Evolutionary conservation across 2,888 invertebrate genomes (phyloP).

Genomic region (Cartodere bifasciata): DNA sequence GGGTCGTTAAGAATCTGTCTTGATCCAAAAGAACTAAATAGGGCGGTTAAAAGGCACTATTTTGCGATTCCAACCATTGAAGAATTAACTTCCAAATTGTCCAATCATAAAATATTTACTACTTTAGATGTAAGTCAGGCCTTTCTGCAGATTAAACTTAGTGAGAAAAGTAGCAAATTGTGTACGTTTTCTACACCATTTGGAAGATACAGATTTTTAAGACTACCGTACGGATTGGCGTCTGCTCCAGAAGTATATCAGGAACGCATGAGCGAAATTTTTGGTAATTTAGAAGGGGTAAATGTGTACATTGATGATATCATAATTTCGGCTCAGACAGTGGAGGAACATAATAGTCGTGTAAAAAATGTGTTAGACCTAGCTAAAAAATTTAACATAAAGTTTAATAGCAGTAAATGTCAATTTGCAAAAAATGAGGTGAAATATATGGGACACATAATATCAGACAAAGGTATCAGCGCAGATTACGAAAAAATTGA

Average conservation of each 20-base stretch:
- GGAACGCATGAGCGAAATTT: slow-evolving; percentile 12
- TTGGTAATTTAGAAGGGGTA: slow-evolving; percentile 10
- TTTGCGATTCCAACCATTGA: slow-evolving; percentile 4
- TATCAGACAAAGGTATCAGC: slow-evolving; percentile 15
- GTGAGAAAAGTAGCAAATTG: slow-evolving; percentile 5
- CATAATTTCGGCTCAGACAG: slow-evolving; percentile 9
- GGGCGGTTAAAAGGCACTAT: slow-evolving; percentile 3
- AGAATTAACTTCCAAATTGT: no score
- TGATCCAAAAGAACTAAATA: slow-evolving; percentile 6
- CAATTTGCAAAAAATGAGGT: slow-evolving; percentile 13
- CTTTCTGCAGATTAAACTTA: slow-evolving; percentile 8
- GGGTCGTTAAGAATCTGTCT: slow-evolving; percentile 1
- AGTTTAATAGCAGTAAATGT: slow-evolving; percentile 17
- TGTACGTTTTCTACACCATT: slow-evolving; percentile 8
- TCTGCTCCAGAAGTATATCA: slow-evolving; percentile 12
- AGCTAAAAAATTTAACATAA: slow-evolving; percentile 10
- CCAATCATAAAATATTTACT: slow-evolving; percentile 3
- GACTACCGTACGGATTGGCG: slow-evolving; percentile 5
- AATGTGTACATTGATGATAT: slow-evolving; percentile 14
- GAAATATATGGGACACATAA: slow-evolving; percentile 16
- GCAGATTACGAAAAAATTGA: slow-evolving; percentile 10
- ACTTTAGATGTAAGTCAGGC: slow-evolving; percentile 6
- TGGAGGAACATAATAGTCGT: slow-evolving; percentile 12
- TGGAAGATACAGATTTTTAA: no score
- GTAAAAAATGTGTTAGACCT: slow-evolving; percentile 14